These are phyloP conservation scores for Forbesichthys papilliferus DNA, from an alignment of 2,113 vertebrate species.

Conservation along the genomic window DNA sequence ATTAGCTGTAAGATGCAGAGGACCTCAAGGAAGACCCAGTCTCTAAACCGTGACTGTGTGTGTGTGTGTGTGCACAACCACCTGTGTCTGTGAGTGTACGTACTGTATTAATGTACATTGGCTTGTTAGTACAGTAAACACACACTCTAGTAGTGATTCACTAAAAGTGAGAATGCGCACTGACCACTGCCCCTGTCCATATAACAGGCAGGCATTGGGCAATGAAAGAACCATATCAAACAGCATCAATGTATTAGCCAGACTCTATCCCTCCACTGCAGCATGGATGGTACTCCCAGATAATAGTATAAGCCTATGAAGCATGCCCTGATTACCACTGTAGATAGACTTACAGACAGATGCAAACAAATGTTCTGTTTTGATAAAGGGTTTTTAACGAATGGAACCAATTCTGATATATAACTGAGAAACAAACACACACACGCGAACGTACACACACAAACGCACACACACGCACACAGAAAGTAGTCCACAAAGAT, in stretches of 20 bases:
- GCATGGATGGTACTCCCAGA: no score
- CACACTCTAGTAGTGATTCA: slow-evolving; percentile 20
- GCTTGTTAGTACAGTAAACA: slow-evolving; percentile 13
- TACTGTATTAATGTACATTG: slow-evolving; percentile 15
- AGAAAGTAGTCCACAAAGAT: slow-evolving; percentile 46
- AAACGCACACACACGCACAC: slow-evolving; percentile 2
- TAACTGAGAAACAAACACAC: neutral
- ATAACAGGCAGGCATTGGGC: no score
- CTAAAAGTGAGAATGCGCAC: slow-evolving; percentile 20
- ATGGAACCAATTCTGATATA: slow-evolving; percentile 35
- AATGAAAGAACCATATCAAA: no score
- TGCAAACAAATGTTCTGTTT: slow-evolving; percentile 36
- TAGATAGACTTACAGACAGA: no score
- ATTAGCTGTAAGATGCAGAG: neutral
- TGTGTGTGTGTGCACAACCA: neutral
- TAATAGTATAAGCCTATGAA: no score
- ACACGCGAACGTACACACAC: slow-evolving; percentile 3
- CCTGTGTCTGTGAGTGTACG: neutral
- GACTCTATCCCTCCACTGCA: no score
- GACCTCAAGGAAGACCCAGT: neutral
- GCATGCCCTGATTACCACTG: no score
- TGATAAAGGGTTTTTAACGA: slow-evolving; percentile 6
- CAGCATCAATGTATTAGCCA: no score
- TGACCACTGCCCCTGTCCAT: no score
- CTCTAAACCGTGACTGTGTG: neutral